phyloP scores from a whole-genome alignment of 1,140 invertebrate species.

The Acromyrmex heyeri region DNA sequence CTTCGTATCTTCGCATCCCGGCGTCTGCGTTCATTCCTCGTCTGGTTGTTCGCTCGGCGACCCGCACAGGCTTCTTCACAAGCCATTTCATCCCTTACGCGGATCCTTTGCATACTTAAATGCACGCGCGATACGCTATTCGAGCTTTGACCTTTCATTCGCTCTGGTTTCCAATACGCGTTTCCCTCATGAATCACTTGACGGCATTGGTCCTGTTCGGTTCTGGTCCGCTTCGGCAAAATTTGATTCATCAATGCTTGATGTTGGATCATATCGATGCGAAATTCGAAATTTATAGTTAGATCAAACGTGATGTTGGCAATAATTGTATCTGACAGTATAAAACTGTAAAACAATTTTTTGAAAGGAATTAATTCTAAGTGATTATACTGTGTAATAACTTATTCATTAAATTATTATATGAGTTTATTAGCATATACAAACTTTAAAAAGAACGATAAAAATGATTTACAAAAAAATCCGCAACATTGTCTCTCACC shows the following conservation, averaged over 20 bases:
- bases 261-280: not conserved
- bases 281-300: slow-evolving; percentile 28
- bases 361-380: not conserved
- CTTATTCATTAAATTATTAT: not conserved
- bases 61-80: slow-evolving; percentile 32
- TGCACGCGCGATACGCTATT: slow-evolving; percentile 53
- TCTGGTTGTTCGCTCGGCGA: slow-evolving; percentile 38
- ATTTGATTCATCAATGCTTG: not conserved
- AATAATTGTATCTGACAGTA: not conserved
- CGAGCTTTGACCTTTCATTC: slow-evolving; percentile 45
- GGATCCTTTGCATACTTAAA: slow-evolving; percentile 54
- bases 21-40: slow-evolving; percentile 31
- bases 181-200: slow-evolving; percentile 52
- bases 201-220: slow-evolving; percentile 11
- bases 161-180: slow-evolving; percentile 29
- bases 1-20: slow-evolving; percentile 38
- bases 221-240: not conserved
- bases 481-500: not conserved
- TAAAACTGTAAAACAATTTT: not conserved
- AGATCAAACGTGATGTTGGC: not conserved
- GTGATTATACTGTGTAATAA: not conserved
- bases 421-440: not conserved
- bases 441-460: not conserved
- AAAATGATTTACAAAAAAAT: not conserved
- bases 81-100: slow-evolving; percentile 53